These are phyloP conservation scores for Andrena bicolor DNA, from an alignment of 2,888 invertebrate species.

Conservation along the genomic window DNA sequence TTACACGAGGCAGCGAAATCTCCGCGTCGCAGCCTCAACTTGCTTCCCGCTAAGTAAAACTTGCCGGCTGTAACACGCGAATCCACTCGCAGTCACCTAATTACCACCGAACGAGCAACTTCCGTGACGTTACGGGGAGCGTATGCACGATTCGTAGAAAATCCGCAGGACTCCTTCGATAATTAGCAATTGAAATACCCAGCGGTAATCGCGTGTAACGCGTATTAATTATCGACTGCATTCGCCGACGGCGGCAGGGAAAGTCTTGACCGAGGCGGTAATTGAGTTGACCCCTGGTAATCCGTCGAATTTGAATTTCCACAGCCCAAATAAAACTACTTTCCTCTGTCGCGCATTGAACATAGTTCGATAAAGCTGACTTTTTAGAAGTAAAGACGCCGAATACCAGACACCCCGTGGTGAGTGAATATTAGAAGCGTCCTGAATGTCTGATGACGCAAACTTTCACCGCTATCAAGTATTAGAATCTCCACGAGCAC, in stretches of 20 bases:
- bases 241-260: neutral
- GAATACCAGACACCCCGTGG: neutral
- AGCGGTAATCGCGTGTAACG: neutral
- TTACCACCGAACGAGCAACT: conserved; percentile 49
- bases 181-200: conserved; percentile 21
- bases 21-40: conserved; percentile 45
- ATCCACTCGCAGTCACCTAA: conserved; percentile 51
- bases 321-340: too few species aligned
- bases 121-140: conserved; percentile 3
- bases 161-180: neutral
- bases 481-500: too few species aligned
- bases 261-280: neutral
- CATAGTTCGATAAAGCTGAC: too few species aligned
- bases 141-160: conserved; percentile 1
- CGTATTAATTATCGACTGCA: neutral
- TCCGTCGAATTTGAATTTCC: neutral
- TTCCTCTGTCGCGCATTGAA: too few species aligned
- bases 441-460: too few species aligned
- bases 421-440: too few species aligned
- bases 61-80: conserved; percentile 52
- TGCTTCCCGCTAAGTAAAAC: conserved; percentile 37
- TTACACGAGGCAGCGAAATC: conserved; percentile 48
- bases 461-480: too few species aligned
- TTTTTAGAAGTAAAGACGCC: too few species aligned
- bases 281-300: neutral